These are phyloP conservation scores for Albula goreensis DNA, from an alignment of 2,113 vertebrate genomes.

Conservation along the genomic window DNA sequence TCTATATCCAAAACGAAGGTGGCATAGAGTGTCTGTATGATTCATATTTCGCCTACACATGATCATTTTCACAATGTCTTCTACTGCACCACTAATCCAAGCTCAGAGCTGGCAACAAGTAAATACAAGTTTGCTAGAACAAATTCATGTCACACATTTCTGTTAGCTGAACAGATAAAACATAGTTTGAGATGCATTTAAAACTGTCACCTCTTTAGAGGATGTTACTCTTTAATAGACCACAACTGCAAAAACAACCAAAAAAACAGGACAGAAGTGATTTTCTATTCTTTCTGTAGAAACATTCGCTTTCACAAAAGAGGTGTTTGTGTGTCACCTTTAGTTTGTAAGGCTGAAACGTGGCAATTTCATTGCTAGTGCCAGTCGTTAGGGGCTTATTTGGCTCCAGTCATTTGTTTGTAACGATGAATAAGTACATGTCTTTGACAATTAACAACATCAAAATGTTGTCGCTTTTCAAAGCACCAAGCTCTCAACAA, in stretches of 20 bases:
- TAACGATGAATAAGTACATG: background rate
- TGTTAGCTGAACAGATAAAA: background rate
- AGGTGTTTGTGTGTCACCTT: background rate
- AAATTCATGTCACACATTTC: background rate
- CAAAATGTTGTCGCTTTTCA: background rate
- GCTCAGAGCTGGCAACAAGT: background rate
- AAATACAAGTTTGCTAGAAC: background rate
- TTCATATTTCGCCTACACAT: background rate
- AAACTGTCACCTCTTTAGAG: background rate
- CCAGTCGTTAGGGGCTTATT: background rate
- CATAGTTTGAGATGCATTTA: background rate
- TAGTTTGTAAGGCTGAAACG: background rate
- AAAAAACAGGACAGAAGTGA: background rate
- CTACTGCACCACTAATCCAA: background rate
- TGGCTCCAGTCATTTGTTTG: background rate
- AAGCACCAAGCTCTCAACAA: background rate
- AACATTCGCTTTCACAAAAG: background rate
- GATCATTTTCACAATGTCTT: background rate
- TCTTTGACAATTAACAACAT: conserved; percentile 7
- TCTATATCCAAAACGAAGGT: background rate
- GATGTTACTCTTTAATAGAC: background rate
- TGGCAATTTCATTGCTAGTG: background rate
- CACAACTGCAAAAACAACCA: background rate
- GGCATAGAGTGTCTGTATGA: background rate
- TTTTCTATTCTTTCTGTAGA: background rate